Evolutionary conservation across 2,113 vertebrate species (phyloP).

Genomic region (Serinus canaria): DNA sequence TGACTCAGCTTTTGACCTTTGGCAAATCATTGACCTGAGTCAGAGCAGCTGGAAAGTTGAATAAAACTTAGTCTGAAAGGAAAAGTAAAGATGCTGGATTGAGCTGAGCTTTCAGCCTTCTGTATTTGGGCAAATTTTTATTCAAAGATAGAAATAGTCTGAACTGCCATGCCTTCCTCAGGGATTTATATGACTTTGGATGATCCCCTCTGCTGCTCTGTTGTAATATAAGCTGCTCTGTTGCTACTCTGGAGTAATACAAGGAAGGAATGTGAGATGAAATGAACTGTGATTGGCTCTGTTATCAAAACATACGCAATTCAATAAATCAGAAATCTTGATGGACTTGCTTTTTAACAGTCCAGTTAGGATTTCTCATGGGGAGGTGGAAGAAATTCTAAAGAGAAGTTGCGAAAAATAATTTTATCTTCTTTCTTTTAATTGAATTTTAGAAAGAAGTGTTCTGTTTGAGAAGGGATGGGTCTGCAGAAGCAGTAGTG

Average conservation of each 20-base stretch:
- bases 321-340: neutral
- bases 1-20: constrained; percentile 59
- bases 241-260: neutral
- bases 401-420: neutral
- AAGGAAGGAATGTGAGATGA: neutral
- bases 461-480: neutral
- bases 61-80: constrained; percentile 1
- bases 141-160: neutral
- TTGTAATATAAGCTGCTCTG: neutral
- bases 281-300: neutral
- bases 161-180: neutral
- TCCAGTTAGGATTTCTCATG: neutral
- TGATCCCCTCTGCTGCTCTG: neutral
- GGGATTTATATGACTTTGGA: neutral
- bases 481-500: neutral
- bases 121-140: constrained; percentile 8
- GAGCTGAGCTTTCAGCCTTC: neutral
- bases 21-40: constrained; percentile 44
- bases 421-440: neutral
- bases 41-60: constrained; percentile 47
- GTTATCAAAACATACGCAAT: neutral
- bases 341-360: neutral
- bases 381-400: neutral
- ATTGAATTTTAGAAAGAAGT: neutral
- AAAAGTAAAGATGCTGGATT: neutral